Conservation (phyloP, 2,113 vertebrate genomes). For the Gallinago paraguaiae region DNA sequence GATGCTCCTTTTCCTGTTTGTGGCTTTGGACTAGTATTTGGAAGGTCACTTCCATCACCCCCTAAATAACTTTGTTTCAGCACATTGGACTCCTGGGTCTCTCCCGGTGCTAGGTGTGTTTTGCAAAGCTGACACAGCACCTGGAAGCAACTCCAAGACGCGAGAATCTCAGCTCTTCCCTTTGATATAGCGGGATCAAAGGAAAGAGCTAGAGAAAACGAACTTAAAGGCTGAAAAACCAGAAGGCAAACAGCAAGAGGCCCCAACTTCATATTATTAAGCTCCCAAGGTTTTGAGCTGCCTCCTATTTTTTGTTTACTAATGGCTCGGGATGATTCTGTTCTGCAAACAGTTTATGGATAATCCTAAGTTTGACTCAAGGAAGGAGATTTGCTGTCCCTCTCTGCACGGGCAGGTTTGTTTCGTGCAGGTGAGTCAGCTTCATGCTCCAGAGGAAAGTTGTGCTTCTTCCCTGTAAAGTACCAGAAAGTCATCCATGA, state of each 20-base stretch:
- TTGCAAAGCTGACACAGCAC: neutral
- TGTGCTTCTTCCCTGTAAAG: neutral
- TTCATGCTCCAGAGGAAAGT: neutral
- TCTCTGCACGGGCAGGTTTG: neutral
- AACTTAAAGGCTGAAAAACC: slow-evolving; percentile 10
- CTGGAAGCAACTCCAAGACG: neutral
- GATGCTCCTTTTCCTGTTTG: neutral
- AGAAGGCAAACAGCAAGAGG: neutral
- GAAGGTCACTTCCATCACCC: neutral
- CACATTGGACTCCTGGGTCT: neutral
- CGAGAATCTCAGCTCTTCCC: neutral
- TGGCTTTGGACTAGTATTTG: neutral
- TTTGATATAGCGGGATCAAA: slow-evolving; percentile 17
- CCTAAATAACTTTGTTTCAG: neutral
- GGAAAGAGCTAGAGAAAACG: neutral
- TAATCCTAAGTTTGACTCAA: neutral
- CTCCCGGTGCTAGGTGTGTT: neutral
- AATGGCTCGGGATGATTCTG: neutral
- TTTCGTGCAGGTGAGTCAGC: neutral
- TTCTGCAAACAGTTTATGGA: neutral
- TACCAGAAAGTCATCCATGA: neutral
- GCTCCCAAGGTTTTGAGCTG: neutral
- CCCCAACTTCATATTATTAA: neutral
- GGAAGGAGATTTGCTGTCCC: neutral
- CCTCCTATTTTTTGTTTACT: neutral